Percentiles rank a stretch among this genome's conserved stretches.
These are phyloP conservation scores for Helostoma temminkii DNA, from an alignment of 2,797 vertebrate species.

Conservation along the genomic window DNA sequence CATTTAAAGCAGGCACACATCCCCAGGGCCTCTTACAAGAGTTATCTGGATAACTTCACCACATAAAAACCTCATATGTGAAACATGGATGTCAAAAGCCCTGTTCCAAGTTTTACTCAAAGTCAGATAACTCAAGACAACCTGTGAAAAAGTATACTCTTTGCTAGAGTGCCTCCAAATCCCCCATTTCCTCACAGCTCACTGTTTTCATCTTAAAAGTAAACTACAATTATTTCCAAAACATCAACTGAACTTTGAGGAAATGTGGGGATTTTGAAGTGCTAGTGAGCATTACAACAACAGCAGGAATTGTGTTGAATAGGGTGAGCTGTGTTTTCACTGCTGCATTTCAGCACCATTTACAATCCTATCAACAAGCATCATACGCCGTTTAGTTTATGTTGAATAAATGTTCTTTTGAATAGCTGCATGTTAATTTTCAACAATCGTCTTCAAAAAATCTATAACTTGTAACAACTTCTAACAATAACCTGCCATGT, in stretches of 20 bases:
- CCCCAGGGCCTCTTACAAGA: slow-evolving; percentile 27
- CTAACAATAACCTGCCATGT: too few relatives aligned
- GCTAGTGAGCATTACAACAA: background rate
- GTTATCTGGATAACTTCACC: slow-evolving; percentile 12
- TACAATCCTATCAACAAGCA: background rate
- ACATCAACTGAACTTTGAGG: background rate
- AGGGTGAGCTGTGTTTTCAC: background rate
- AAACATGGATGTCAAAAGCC: background rate
- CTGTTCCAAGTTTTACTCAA: slow-evolving; percentile 9
- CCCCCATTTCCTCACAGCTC: slow-evolving; percentile 3
- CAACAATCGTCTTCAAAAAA: background rate
- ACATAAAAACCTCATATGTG: background rate
- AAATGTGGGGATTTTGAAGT: slow-evolving; percentile 21
- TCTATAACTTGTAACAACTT: too few relatives aligned
- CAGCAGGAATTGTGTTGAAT: background rate
- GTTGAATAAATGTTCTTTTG: too few relatives aligned
- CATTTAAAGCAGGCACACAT: slow-evolving; percentile 22
- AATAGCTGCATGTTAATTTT: too few relatives aligned
- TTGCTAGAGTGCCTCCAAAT: background rate
- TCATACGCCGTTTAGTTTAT: too few relatives aligned
- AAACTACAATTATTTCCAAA: slow-evolving; percentile 20
- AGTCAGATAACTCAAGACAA: background rate
- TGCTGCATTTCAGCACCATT: background rate
- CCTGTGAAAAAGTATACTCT: background rate
- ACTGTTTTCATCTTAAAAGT: slow-evolving; percentile 2